Base-by-base conservation (phyloP, 2,888 invertebrate species). In the Hemaris fuciformis region DNA sequence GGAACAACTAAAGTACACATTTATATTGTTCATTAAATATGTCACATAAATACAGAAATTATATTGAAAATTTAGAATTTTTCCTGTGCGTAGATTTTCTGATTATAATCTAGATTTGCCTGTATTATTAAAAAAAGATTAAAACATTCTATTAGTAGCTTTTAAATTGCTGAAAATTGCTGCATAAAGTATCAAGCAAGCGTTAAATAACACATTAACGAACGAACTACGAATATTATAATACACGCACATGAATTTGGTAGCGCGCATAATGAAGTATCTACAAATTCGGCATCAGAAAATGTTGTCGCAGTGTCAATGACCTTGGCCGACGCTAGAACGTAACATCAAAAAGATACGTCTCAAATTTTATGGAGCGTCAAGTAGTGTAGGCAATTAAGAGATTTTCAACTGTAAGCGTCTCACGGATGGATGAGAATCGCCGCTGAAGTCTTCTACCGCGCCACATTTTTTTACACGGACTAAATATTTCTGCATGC, bases 351-450 rank as follows among this genome's bases (percentile, higher is more conserved):
- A 82, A 66, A 78, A 80, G 79, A 77, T 82, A 82, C 80, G 80
- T 84, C 79, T 85, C 67, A 84, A 87, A 85, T 84, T 90, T 91
- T 90, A 91, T 90, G 87, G 86, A 88, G 82, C 91, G 89, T 86
- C 87, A 88, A 89, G 87, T 76, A 75, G 73, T 71, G 73, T 71
- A 71, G 69, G 81, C 80, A 89, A 90, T 90, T 89, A 91, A 87
- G 78, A 85, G 75, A 80, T 82, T 83, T 86, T 79, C 80, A 83
- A 83, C 79, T 79, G 77, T 75, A 76, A 53, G 71, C 77, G 76
- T 77, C 71, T 71, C 85, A 86, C 83, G 87, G 86, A 85, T 85
- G 84, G 83, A 64, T 82, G 81, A 72, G 71, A 66, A 73, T 67
- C 57, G 62, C 62, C 65, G 68, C 65, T 71, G 71, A 66, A 63